These are phyloP conservation scores for Metaphire vulgaris DNA, from an alignment of 1,140 invertebrate species.

Conservation along the genomic window DNA sequence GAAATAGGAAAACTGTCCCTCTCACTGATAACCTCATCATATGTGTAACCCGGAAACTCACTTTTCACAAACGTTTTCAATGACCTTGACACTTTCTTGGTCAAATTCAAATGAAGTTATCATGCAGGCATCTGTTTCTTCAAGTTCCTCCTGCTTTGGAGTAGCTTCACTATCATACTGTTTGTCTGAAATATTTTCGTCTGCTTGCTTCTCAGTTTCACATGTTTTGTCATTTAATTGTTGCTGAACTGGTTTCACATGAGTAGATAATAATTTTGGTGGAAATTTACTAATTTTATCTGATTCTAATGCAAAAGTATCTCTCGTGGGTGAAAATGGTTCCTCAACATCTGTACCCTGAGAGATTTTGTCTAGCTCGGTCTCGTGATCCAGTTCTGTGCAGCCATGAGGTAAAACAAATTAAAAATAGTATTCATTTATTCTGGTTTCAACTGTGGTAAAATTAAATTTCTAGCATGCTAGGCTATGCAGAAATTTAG, in stretches of 20 bases:
- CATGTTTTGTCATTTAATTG: background rate
- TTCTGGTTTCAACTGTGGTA: too few relatives aligned
- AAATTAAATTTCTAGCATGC: too few relatives aligned
- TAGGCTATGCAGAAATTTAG: too few relatives aligned
- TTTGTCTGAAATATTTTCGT: too few relatives aligned
- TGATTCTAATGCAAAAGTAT: background rate
- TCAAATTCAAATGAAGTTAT: background rate
- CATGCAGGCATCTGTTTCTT: background rate
- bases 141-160: background rate
- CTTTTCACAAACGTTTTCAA: background rate
- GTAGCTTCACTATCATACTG: background rate
- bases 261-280: background rate
- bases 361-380: background rate
- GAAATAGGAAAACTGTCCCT: too few relatives aligned
- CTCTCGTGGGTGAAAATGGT: background rate
- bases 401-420: background rate
- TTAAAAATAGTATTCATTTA: too few relatives aligned
- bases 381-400: background rate
- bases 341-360: background rate
- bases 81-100: background rate
- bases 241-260: background rate
- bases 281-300: background rate
- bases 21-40: too few relatives aligned
- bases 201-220: too few relatives aligned
- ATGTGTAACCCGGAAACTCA: background rate